Conservation (phyloP, 2,797 vertebrate species). For the Pipistrellus kuhlii region DNA sequence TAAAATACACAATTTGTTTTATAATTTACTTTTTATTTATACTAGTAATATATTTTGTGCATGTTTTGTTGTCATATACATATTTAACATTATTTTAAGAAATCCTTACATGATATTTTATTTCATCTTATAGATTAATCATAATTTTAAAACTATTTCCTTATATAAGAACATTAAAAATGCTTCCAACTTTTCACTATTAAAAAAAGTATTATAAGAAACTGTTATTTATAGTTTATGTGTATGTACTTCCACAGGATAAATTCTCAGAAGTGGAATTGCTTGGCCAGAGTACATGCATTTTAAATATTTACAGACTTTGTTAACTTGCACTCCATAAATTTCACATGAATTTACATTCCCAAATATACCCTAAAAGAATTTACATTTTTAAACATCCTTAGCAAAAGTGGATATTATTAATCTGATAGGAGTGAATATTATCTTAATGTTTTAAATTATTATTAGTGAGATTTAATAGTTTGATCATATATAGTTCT, state of each 20-base stretch:
- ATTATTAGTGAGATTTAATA: conserved; percentile 13
- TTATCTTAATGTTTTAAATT: background rate
- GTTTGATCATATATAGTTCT: background rate
- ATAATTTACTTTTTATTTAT: conserved; percentile 2
- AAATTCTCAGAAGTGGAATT: background rate
- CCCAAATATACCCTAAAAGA: background rate
- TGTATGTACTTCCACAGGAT: background rate
- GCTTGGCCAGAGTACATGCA: background rate
- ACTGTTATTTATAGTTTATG: background rate
- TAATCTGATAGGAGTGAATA: background rate
- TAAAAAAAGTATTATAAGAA: conserved; percentile 7
- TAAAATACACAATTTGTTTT: background rate
- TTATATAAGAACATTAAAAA: background rate
- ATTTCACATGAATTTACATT: conserved; percentile 57
- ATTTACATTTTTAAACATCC: background rate
- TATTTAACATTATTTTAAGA: background rate
- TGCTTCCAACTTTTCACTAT: background rate
- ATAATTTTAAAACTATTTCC: background rate
- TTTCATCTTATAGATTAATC: background rate
- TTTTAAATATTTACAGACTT: conserved; percentile 31
- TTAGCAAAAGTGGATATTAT: background rate
- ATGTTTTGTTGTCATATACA: background rate
- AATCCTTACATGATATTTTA: background rate
- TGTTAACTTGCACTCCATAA: background rate
- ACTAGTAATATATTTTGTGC: background rate